Evolutionary conservation across 2,888 invertebrate genomes (phyloP).

Genomic region (Brachyptera risi): DNA sequence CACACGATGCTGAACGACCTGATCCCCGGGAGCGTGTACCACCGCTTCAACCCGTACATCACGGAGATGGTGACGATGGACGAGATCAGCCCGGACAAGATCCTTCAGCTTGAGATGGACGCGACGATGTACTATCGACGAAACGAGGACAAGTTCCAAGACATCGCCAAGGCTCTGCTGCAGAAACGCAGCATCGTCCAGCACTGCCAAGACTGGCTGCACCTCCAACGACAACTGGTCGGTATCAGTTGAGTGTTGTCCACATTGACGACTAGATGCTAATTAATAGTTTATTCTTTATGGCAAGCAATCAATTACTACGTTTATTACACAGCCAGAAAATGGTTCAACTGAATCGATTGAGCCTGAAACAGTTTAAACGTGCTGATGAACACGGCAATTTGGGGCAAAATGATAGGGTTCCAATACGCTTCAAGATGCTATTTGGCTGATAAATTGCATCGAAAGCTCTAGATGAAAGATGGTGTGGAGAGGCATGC

Average conservation of each 20-base stretch:
- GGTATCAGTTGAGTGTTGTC: constrained; percentile 32
- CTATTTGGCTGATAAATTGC: no score
- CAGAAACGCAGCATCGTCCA: constrained; percentile 44
- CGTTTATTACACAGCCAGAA: no score
- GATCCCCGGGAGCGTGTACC: constrained; percentile 69
- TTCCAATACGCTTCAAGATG: no score
- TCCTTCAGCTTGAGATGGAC: constrained; percentile 67
- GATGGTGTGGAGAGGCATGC: no score
- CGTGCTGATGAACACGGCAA: no score
- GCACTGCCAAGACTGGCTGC: constrained; percentile 48
- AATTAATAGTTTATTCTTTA: no score
- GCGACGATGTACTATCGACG: constrained; percentile 73
- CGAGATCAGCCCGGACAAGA: constrained; percentile 68
- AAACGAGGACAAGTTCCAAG: constrained; percentile 72
- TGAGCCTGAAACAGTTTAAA: no score
- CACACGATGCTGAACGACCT: constrained; percentile 72
- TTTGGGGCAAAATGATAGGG: no score
- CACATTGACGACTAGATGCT: no score
- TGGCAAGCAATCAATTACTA: no score
- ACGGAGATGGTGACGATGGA: constrained; percentile 75
- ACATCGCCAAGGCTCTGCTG: constrained; percentile 52
- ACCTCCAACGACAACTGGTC: constrained; percentile 36
- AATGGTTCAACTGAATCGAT: no score
- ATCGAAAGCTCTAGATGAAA: no score
- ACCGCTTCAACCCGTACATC: constrained; percentile 83